These are phyloP conservation scores for Punctoribates punctum DNA, from an alignment of 2,888 invertebrate species.

Conservation along the genomic window DNA sequence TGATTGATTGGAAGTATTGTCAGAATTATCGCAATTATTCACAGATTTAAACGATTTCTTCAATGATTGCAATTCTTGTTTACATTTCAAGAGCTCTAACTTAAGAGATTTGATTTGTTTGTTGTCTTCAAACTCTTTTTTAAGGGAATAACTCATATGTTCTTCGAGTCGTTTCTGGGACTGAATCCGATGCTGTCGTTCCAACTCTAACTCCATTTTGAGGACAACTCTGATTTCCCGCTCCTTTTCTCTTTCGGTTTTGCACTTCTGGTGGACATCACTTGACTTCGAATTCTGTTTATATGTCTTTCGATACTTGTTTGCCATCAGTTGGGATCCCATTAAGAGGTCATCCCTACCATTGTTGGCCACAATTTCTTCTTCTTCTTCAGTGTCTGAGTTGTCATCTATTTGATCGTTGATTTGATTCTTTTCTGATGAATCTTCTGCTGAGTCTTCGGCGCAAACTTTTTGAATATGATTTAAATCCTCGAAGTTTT, in stretches of 20 bases:
- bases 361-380: neutral
- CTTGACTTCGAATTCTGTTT: neutral
- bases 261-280: neutral
- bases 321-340: constrained; percentile 13
- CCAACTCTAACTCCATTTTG: constrained; percentile 2
- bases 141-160: neutral
- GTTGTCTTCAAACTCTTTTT: constrained; percentile 9
- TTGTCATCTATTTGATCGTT: neutral
- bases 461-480: neutral
- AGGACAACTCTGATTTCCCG: neutral
- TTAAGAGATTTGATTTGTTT: constrained; percentile 16
- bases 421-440: neutral
- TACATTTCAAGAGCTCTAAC: constrained; percentile 25
- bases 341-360: neutral
- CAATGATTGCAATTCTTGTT: neutral
- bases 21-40: neutral
- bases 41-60: neutral
- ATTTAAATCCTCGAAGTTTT: neutral
- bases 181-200: constrained; percentile 16
- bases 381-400: neutral
- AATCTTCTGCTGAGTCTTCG: neutral
- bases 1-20: neutral
- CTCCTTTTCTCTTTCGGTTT: neutral
- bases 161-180: constrained; percentile 21
- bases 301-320: neutral